A percentile compares a stretch with the other conserved stretches of the same genome.
phyloP scores from a whole-genome alignment of 1,140 invertebrate species.

The Drosophila quadrilineata region DNA sequence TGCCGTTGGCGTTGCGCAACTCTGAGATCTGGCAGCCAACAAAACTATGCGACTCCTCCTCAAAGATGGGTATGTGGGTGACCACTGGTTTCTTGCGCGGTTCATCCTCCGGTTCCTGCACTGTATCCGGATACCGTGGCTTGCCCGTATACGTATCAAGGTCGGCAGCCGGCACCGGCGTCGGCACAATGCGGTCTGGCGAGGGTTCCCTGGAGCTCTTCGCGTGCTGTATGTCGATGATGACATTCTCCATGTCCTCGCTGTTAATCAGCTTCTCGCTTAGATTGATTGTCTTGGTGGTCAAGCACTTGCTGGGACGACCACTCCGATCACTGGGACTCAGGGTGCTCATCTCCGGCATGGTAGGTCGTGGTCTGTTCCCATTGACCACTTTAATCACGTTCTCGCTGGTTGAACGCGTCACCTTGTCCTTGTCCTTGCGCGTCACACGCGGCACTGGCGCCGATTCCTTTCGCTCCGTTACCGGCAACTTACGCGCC shows the following conservation, averaged over 20 bases:
- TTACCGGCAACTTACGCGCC: conserved; percentile 52
- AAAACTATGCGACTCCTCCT: conserved; percentile 72
- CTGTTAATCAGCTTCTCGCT: conserved; percentile 70
- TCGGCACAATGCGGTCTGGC: conserved; percentile 85
- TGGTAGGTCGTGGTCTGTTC: conserved; percentile 68
- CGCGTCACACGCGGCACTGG: conserved; percentile 78
- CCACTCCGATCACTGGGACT: conserved; percentile 30
- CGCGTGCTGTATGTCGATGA: conserved; percentile 86
- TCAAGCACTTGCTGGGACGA: conserved; percentile 75
- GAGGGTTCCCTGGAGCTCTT: conserved; percentile 88
- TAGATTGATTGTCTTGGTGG: conserved; percentile 81
- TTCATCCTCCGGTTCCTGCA: conserved; percentile 87
- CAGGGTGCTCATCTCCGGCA: conserved; percentile 56
- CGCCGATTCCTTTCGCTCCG: conserved; percentile 74
- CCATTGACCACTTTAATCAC: conserved; percentile 81
- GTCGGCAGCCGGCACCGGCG: conserved; percentile 83
- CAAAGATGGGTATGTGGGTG: conserved; percentile 79
- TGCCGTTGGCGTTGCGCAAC: conserved; percentile 53
- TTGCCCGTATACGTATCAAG: conserved; percentile 84
- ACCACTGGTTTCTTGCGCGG: conserved; percentile 79
- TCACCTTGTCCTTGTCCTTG: conserved; percentile 82
- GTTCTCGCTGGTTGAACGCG: conserved; percentile 83
- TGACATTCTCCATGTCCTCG: conserved; percentile 82
- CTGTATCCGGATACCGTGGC: conserved; percentile 86
- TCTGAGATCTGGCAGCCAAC: conserved; percentile 78